These are phyloP conservation scores for Branchipolynoe longqiensis DNA, from an alignment of 2,888 invertebrate species.

Conservation along the genomic window DNA sequence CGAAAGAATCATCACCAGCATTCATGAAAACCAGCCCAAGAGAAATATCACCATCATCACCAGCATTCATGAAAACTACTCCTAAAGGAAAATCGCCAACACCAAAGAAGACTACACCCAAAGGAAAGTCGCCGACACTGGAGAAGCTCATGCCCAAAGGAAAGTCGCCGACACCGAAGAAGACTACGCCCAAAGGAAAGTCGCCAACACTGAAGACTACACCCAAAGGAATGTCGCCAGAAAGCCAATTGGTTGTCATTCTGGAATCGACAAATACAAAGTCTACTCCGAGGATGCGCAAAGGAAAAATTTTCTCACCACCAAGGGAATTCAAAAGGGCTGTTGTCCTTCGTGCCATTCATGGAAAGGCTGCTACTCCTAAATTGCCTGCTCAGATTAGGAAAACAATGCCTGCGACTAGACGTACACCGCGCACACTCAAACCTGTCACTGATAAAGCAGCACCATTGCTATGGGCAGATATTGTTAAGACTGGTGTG, in stretches of 20 bases:
- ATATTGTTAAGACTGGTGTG: slow-evolving; percentile 63
- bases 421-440: neutral
- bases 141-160: slow-evolving; percentile 41
- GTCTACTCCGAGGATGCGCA: neutral
- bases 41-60: neutral
- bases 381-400: slow-evolving; percentile 67
- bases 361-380: slow-evolving; percentile 76
- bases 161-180: slow-evolving; percentile 41
- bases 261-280: slow-evolving; percentile 24
- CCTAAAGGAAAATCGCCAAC: slow-evolving; percentile 62
- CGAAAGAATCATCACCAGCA: slow-evolving; percentile 59
- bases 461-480: slow-evolving; percentile 56
- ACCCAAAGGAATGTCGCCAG: slow-evolving; percentile 59
- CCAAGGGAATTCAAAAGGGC: slow-evolving; percentile 72
- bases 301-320: slow-evolving; percentile 64
- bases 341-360: slow-evolving; percentile 76
- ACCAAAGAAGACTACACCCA: slow-evolving; percentile 55
- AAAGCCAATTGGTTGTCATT: no score
- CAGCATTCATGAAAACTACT: slow-evolving; percentile 60
- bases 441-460: slow-evolving; percentile 7
- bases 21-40: slow-evolving; percentile 56
- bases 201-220: slow-evolving; percentile 50
- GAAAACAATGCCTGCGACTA: slow-evolving; percentile 20
- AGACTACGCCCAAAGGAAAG: slow-evolving; percentile 60
- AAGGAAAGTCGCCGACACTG: slow-evolving; percentile 36